These are phyloP conservation scores for Euplexia lucipara DNA, from an alignment of 2,888 invertebrate genomes.

Conservation along the genomic window DNA sequence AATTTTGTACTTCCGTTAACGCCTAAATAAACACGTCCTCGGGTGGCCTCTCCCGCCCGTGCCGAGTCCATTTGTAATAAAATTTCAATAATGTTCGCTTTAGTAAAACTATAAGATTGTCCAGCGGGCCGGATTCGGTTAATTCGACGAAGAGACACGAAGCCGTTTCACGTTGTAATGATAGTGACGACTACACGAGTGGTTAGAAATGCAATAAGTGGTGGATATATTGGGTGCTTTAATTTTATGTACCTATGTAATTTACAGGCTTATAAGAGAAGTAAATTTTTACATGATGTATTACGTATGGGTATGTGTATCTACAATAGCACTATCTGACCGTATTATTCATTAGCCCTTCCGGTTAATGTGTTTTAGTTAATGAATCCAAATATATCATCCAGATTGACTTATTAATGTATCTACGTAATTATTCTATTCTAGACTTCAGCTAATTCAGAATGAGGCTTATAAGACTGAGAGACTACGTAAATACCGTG, in stretches of 20 bases:
- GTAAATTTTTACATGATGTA: constrained; percentile 76
- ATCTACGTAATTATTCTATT: constrained; percentile 69
- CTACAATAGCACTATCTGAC: constrained; percentile 79
- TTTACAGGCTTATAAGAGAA: constrained; percentile 79
- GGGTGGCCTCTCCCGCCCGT: constrained; percentile 74
- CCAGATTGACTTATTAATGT: constrained; percentile 60
- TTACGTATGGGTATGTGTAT: constrained; percentile 71
- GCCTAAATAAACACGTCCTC: constrained; percentile 85
- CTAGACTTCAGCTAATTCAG: constrained; percentile 80
- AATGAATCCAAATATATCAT: constrained; percentile 52
- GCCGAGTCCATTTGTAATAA: constrained; percentile 83
- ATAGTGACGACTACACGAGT: constrained; percentile 73
- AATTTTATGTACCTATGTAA: constrained; percentile 81
- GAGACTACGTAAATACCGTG: constrained; percentile 87
- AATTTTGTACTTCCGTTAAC: constrained; percentile 87
- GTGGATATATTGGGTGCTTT: constrained; percentile 87
- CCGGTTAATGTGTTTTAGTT: constrained; percentile 57
- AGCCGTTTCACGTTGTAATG: constrained; percentile 67
- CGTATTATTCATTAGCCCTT: constrained; percentile 68
- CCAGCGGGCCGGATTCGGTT: constrained; percentile 72
- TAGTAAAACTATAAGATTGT: constrained; percentile 75
- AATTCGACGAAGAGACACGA: constrained; percentile 70
- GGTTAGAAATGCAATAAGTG: constrained; percentile 80
- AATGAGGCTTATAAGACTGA: constrained; percentile 89
- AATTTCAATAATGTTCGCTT: constrained; percentile 76